Base-by-base conservation (phyloP, 2,113 vertebrate species). In the Pungitius pungitius region DNA sequence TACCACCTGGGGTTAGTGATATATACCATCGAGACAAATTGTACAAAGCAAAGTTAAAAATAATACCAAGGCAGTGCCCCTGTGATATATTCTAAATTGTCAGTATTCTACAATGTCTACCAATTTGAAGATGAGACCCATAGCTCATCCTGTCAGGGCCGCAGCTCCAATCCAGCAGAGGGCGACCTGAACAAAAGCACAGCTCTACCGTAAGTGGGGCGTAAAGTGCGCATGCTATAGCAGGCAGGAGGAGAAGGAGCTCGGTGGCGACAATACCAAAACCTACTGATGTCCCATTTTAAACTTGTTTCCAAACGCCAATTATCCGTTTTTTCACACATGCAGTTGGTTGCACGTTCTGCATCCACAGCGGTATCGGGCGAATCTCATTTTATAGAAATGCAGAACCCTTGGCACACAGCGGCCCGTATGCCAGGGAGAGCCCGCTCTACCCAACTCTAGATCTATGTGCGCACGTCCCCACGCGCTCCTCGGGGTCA, bases 401-500 rank as follows among this genome's bases (percentile, higher is more conserved):
- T 49, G 1, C 0, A 8, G 0, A 0, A 45, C 45, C 33, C 2
- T 52, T 72, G 79, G 4, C n/a, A 3, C 14, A 7, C 22, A 18
- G n/a, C 22, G 24, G 13, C 4, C 0, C 3, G 22, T 17, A n/a
- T 39, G 0, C 4, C 0, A 27, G 11, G 51, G 14, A 4, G 8
- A 45, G 8, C 2, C 3, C 20, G 0, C 0, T 83, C 74, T 83
- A 42, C 52, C 4, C 37, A 0, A 0, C 0, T 24, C 1, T 14
- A 18, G 0, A 22, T 88, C 71, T 86, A 77, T 60, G 74, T 35
- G 62, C 2, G 22, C 55, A 35, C 8, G 15, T 40, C 1, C n/a
- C 2, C 18, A 47, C 35, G 43, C 72, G 56, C 56, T 75, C 37
- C 54, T 4, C 57, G 43, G 60, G 80, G 78, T 86, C 73, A 80